Conservation (phyloP, 2,797 vertebrate species). For the Rhinogobio ventralis region DNA sequence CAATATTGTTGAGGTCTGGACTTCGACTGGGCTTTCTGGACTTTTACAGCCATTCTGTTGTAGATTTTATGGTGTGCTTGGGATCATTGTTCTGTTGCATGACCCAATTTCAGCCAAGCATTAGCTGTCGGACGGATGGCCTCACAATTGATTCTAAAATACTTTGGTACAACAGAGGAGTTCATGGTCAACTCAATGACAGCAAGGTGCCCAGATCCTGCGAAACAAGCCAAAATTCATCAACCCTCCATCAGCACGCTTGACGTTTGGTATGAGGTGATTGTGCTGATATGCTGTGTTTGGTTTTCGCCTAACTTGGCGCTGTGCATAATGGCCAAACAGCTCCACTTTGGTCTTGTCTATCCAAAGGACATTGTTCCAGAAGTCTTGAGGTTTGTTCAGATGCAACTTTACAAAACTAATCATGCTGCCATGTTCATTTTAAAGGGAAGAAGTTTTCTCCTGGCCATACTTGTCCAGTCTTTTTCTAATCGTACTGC, state of each 20-base stretch:
- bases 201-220: background rate
- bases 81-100: background rate
- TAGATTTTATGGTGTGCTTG: background rate
- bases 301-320: background rate
- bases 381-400: too few species aligned
- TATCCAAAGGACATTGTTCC: background rate
- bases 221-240: background rate
- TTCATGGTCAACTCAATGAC: background rate
- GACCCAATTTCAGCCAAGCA: background rate
- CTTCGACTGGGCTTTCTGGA: background rate
- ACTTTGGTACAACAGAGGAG: background rate
- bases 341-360: background rate
- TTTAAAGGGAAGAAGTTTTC: background rate
- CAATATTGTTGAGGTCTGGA: background rate
- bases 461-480: background rate
- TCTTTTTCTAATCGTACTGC: background rate
- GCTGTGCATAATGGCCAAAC: background rate
- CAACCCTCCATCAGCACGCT: background rate
- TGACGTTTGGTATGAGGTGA: background rate
- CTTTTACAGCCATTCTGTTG: background rate
- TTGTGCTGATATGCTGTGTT: background rate
- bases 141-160: background rate
- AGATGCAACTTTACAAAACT: too few species aligned
- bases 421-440: too few species aligned
- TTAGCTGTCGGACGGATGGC: background rate